These are phyloP conservation scores for Microplitis mediator DNA, from an alignment of 1,140 invertebrate species.

Conservation along the genomic window DNA sequence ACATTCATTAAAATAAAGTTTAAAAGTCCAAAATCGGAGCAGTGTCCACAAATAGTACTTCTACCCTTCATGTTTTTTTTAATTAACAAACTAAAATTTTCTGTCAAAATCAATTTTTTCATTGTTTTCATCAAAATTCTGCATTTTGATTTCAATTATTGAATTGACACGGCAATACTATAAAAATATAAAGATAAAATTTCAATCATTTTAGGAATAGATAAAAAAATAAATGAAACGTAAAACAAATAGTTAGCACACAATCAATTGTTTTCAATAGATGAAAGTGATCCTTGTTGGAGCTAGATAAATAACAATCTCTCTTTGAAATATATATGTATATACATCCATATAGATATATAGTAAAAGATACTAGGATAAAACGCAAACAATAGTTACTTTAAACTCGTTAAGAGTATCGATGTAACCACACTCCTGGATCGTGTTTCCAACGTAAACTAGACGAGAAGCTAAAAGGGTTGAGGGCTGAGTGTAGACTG, in stretches of 20 bases:
- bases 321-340: neutral
- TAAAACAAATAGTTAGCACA: neutral
- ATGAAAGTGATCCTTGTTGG: neutral
- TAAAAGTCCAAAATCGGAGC: too few relatives aligned
- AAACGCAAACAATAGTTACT: conserved; percentile 14
- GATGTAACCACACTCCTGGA: conserved; percentile 14
- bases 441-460: conserved; percentile 10
- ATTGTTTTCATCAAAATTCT: neutral
- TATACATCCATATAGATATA: neutral
- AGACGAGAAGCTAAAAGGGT: neutral
- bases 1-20: too few relatives aligned
- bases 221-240: neutral
- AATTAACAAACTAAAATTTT: too few relatives aligned
- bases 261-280: neutral
- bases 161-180: too few relatives aligned
- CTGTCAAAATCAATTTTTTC: neutral
- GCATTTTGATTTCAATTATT: too few relatives aligned
- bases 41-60: too few relatives aligned
- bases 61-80: too few relatives aligned
- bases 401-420: conserved; percentile 23
- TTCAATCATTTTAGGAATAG: neutral
- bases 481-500: neutral
- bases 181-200: too few relatives aligned
- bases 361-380: neutral
- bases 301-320: neutral